Evolutionary conservation across 2,797 vertebrate species (phyloP).

Genomic region (Harpagifer antarcticus): DNA sequence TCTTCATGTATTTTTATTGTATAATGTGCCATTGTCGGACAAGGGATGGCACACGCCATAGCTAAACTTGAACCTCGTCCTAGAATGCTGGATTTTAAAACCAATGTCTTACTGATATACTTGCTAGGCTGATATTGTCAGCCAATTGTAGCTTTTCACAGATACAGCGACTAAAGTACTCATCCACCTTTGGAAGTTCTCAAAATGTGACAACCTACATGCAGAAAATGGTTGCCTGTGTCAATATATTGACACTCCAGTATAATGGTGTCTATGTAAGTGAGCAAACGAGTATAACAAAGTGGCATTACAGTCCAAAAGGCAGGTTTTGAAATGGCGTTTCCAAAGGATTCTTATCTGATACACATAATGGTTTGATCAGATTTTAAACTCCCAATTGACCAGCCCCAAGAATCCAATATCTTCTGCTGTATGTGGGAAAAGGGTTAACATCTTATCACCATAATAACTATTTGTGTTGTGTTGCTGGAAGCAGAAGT

Average conservation of each 20-base stretch:
- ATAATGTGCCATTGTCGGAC: background rate
- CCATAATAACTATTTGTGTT: slow-evolving; percentile 9
- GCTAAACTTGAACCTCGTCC: background rate
- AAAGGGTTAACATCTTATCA: background rate
- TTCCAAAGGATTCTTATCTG: background rate
- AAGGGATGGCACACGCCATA: background rate
- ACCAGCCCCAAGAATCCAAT: background rate
- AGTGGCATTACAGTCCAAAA: background rate
- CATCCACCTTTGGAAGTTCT: background rate
- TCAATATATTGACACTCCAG: background rate
- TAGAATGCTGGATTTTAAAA: background rate
- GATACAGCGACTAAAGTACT: background rate
- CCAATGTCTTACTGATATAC: background rate
- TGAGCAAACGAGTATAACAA: background rate
- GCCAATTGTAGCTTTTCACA: background rate
- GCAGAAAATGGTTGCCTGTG: background rate
- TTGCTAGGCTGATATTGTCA: background rate
- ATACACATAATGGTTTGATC: background rate
- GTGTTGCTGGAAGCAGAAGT: slow-evolving; percentile 9
- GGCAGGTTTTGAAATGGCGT: background rate
- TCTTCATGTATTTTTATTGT: background rate
- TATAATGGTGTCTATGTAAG: background rate
- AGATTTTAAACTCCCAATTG: background rate
- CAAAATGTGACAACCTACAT: background rate
- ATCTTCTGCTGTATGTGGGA: background rate